These are phyloP conservation scores for Charina bottae DNA, from an alignment of 2,113 vertebrate genomes.

Conservation along the genomic window DNA sequence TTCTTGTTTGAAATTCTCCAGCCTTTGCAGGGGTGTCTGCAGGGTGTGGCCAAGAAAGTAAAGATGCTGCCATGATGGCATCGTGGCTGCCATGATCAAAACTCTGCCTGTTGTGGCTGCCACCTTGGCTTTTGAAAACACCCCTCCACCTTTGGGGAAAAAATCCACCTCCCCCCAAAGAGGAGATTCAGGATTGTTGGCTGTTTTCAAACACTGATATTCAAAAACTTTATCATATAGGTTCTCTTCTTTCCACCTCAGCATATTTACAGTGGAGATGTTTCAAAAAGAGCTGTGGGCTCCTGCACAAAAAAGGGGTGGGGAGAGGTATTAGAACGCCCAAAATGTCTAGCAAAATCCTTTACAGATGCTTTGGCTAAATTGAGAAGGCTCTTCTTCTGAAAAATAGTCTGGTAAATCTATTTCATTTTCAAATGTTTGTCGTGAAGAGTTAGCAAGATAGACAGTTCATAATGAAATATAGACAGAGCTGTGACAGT, in stretches of 20 bases:
- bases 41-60: no score
- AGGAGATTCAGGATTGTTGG: not conserved
- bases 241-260: conserved; percentile 8
- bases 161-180: no score
- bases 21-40: not conserved
- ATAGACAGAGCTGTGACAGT: not conserved
- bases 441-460: not conserved
- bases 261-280: not conserved
- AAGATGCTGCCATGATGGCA: no score
- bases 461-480: not conserved
- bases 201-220: not conserved
- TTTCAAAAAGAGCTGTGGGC: not conserved
- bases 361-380: not conserved
- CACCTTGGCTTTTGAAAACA: not conserved
- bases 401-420: not conserved
- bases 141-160: not conserved
- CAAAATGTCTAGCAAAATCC: not conserved
- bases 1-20: not conserved
- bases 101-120: not conserved
- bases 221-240: not conserved
- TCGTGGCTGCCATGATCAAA: no score
- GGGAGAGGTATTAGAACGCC: not conserved
- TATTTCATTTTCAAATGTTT: not conserved
- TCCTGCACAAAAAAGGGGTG: not conserved
- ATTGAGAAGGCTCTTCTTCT: not conserved